These are phyloP conservation scores for Carabus problematicus DNA, from an alignment of 2,888 invertebrate species.

Conservation along the genomic window DNA sequence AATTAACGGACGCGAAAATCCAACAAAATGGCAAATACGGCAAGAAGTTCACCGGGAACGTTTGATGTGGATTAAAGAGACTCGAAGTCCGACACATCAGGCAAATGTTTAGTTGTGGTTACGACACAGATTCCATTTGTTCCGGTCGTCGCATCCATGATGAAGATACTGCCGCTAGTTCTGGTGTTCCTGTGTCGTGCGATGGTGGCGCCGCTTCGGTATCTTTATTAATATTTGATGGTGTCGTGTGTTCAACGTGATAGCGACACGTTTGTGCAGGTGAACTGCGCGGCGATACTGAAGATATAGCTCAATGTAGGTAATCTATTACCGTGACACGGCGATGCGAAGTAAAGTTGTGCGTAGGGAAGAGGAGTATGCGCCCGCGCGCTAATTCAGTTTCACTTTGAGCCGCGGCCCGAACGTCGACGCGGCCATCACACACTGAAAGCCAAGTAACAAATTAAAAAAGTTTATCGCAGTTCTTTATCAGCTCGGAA, in stretches of 20 bases:
- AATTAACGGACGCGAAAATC: conserved; percentile 47
- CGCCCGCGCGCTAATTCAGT: conserved; percentile 47
- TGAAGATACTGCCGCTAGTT: conserved; percentile 47
- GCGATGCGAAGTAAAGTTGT: conserved; percentile 44
- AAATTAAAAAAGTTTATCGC: conserved; percentile 48
- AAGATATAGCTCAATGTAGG: conserved; percentile 42
- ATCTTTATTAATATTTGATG: too few species aligned
- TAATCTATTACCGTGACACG: conserved; percentile 49
- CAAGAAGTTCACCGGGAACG: conserved; percentile 17
- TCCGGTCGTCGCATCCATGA: conserved; percentile 55
- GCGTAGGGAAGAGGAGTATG: conserved; percentile 37
- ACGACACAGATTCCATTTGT: conserved; percentile 51
- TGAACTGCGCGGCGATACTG: too few species aligned
- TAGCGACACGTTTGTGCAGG: too few species aligned
- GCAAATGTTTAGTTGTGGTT: conserved; percentile 47
- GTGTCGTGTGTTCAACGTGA: too few species aligned
- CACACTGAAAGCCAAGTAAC: conserved; percentile 46
- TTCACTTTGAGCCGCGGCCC: conserved; percentile 43
- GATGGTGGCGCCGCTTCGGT: too few species aligned
- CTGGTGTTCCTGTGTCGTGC: conserved; percentile 5
- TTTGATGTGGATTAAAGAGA: conserved; percentile 49
- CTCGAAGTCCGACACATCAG: conserved; percentile 52
- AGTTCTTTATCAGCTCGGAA: conserved; percentile 36
- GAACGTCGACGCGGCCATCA: conserved; percentile 28
- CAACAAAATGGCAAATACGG: conserved; percentile 45